A percentile compares a stretch with the other conserved stretches of the same genome.
These are phyloP conservation scores for Orthosia gracilis DNA, from an alignment of 2,888 invertebrate species.

Conservation along the genomic window DNA sequence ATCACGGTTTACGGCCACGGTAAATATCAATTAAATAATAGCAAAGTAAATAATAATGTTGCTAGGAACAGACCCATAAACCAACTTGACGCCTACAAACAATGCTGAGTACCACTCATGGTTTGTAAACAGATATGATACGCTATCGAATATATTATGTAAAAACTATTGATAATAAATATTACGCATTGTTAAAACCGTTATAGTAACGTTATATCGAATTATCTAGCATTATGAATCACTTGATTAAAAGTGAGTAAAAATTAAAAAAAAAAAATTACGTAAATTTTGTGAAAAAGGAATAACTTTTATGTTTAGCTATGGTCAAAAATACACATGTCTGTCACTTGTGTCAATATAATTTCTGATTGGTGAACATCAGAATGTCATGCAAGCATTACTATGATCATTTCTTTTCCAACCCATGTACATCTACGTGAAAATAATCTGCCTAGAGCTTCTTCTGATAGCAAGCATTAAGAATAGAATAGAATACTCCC, in stretches of 20 bases:
- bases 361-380: too few relatives aligned
- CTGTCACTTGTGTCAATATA: too few relatives aligned
- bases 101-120: constrained; percentile 9
- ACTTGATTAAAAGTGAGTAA: not conserved
- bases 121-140: constrained; percentile 18
- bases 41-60: constrained; percentile 12
- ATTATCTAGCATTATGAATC: constrained; percentile 12
- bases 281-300: too few relatives aligned
- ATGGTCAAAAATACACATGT: too few relatives aligned
- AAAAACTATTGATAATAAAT: constrained; percentile 26
- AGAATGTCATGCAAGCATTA: too few relatives aligned
- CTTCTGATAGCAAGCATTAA: too few relatives aligned
- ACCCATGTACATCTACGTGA: too few relatives aligned
- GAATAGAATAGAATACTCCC: too few relatives aligned
- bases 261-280: too few relatives aligned
- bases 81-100: constrained; percentile 1
- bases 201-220: not conserved
- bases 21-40: not conserved
- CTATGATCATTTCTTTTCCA: too few relatives aligned
- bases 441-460: too few relatives aligned
- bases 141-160: constrained; percentile 29
- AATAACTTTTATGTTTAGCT: too few relatives aligned
- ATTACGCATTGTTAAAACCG: constrained; percentile 15
- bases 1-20: not conserved
- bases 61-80: not conserved